Conservation (phyloP, 2,888 invertebrate species). For the Eupithecia tripunctaria region DNA sequence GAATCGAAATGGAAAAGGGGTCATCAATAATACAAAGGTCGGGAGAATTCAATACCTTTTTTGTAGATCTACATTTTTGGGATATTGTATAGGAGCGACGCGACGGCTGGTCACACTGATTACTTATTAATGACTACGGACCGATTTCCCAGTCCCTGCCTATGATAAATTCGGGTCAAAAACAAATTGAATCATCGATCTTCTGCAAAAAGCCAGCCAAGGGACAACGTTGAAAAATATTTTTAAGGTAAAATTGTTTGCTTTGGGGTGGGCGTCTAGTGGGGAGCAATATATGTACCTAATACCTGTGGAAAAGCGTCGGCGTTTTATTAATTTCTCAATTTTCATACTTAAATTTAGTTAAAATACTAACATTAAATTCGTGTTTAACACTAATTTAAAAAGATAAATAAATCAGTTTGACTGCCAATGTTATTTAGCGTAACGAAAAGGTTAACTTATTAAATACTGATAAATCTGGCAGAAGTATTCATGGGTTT, state of each 20-base stretch:
- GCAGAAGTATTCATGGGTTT: background rate
- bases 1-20: conserved; percentile 22
- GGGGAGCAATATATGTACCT: too few species aligned
- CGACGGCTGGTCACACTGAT: conserved; percentile 65
- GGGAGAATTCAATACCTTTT: conserved; percentile 24
- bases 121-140: conserved; percentile 75
- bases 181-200: conserved; percentile 62
- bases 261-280: background rate
- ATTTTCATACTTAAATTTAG: background rate
- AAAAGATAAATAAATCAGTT: background rate
- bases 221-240: conserved; percentile 9
- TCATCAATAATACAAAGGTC: conserved; percentile 34
- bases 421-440: too few species aligned
- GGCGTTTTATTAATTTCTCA: background rate
- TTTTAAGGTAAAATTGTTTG: background rate
- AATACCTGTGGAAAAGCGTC: background rate
- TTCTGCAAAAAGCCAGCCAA: conserved; percentile 47
- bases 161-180: conserved; percentile 64
- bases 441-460: too few species aligned
- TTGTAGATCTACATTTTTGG: conserved; percentile 36
- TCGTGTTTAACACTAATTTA: background rate
- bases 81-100: conserved; percentile 33
- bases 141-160: conserved; percentile 51
- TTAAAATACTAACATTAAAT: background rate
- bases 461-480: background rate